These are phyloP conservation scores for Papilio elwesi DNA, from an alignment of 2,888 invertebrate species.

Conservation along the genomic window DNA sequence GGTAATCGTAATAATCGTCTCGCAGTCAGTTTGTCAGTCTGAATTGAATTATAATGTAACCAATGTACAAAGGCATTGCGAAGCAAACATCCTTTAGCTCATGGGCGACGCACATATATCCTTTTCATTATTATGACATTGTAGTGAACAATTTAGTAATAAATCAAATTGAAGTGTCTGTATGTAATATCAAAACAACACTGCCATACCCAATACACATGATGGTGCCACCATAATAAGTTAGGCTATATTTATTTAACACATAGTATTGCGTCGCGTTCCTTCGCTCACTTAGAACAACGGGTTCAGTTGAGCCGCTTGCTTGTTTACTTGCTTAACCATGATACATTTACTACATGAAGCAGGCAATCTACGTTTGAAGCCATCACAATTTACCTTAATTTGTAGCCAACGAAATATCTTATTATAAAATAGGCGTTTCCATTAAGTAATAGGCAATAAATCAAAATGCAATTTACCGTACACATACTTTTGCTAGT, in stretches of 20 bases:
- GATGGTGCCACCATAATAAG: too few relatives aligned
- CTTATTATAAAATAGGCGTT: conserved; percentile 33
- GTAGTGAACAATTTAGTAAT: background rate
- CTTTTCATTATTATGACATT: background rate
- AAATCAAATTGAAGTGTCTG: background rate
- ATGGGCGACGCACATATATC: background rate
- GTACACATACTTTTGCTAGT: conserved; percentile 41
- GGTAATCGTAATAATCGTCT: conserved; percentile 32
- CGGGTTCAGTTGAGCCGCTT: too few relatives aligned
- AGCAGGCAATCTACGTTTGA: background rate
- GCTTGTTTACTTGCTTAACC: too few relatives aligned
- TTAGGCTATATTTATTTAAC: too few relatives aligned
- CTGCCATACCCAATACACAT: too few relatives aligned
- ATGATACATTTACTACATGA: background rate
- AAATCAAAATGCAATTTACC: conserved; percentile 50
- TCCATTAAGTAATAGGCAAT: conserved; percentile 44
- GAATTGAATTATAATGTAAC: conserved; percentile 15
- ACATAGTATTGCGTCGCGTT: too few relatives aligned
- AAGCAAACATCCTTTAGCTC: background rate
- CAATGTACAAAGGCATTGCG: conserved; percentile 11
- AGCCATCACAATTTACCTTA: conserved; percentile 11
- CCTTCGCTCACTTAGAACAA: too few relatives aligned
- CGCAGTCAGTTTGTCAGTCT: conserved; percentile 15
- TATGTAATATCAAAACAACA: too few relatives aligned
- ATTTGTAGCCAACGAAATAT: conserved; percentile 13